Conservation (phyloP, 2,888 invertebrate species). For the Bibio marci region DNA sequence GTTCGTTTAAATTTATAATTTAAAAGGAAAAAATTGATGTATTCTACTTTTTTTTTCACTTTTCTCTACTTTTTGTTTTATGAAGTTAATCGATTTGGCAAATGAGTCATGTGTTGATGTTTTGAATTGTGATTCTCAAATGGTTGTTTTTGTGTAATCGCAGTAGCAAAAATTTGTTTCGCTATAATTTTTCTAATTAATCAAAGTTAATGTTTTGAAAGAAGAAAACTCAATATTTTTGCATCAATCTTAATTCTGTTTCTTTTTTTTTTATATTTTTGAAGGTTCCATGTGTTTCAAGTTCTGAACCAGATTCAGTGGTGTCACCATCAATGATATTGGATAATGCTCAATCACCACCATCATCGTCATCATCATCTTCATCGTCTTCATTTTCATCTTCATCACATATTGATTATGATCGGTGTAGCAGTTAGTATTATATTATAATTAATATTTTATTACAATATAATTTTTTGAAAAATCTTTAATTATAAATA, state of each 20-base stretch:
- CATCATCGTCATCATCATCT: slow-evolving; percentile 13
- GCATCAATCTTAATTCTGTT: slow-evolving; percentile 1
- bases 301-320: slow-evolving; percentile 61
- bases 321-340: slow-evolving; percentile 27
- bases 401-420: slow-evolving; percentile 19
- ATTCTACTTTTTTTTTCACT: too few species aligned
- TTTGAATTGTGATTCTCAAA: too few species aligned
- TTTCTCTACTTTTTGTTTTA: too few species aligned
- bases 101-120: too few species aligned
- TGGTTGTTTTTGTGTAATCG: too few species aligned
- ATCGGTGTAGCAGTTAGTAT: slow-evolving; percentile 19
- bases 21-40: too few species aligned
- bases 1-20: too few species aligned
- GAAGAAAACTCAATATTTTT: too few species aligned
- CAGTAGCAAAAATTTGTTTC: too few species aligned
- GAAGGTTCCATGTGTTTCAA: slow-evolving; percentile 77
- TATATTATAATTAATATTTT: background rate
- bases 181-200: too few species aligned
- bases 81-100: too few species aligned
- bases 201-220: too few species aligned
- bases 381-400: background rate
- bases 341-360: slow-evolving; percentile 27
- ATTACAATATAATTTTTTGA: background rate
- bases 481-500: slow-evolving; percentile 6
- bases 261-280: slow-evolving; percentile 31